Base-by-base conservation (phyloP, 2,797 vertebrate species). In the Capromys pilorides region DNA sequence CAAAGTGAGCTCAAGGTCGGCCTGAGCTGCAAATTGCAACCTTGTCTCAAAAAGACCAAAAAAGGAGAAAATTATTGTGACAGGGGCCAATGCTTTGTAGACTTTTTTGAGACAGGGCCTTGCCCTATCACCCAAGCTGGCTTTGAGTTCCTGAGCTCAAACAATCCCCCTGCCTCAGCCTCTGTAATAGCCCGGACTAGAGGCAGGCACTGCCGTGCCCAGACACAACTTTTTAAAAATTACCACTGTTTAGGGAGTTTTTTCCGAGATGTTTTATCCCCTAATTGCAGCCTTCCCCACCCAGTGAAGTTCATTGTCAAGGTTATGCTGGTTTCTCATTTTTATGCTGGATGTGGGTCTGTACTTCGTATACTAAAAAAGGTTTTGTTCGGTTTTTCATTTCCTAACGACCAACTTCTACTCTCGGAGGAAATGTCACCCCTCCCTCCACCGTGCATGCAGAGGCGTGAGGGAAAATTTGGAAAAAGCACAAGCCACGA, bases 371-470 rank as follows among this genome's bases (percentile, higher is more conserved):
- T 19, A 81, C 45, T 28, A 45, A 26, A 39, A 39, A 39, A 39
- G 14, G 10, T 33, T n/a, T 67, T 33, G 66, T 71, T 36, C 36
- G 19, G 1, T 22, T 16, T 75, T 66, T 62, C 59, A 64, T 3
- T 19, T 78, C 19, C 39, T 0, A 8, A 71, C 81, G 84, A 80
- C 18, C 51, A 73, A n/a, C 71, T 59, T 90, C 90, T 12, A 10
- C n/a, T 51, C 21, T 57, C 31, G n/a, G 16, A 57, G 24, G 22
- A 0, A 6, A 54, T 67, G 24, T 73, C 26, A 22, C 31, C 54
- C 8, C 51, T 4, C 0, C 69, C 10, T 61, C 1, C 21, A 61
- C 3, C 11, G 24, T 31, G 19, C 6, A 6, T 9, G 31, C 21
- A 49, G 12, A 67, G 14, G 45, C 7, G 4, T 39, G 10, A 88